Conservation (phyloP, 2,113 vertebrate genomes). For the Nannospalax galili region DNA sequence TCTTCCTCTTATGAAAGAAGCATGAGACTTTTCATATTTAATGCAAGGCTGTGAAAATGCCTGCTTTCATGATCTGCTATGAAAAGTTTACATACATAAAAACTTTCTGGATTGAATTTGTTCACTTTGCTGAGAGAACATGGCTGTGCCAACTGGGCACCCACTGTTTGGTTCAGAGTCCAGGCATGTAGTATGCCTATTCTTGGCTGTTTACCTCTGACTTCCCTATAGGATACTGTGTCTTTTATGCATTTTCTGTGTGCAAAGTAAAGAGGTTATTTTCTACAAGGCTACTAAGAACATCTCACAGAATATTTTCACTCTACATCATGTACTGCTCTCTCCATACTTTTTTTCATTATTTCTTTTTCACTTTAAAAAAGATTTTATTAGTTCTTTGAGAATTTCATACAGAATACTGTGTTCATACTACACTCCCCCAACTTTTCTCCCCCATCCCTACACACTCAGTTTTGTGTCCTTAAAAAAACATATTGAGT, state of each 20-base stretch:
- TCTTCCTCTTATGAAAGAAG: conserved; percentile 57
- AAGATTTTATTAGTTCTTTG: too few species aligned
- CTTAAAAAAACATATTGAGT: too few species aligned
- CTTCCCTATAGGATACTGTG: neutral
- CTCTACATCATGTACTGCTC: neutral
- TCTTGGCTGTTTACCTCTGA: neutral
- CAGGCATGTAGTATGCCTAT: neutral
- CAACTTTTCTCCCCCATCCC: too few species aligned
- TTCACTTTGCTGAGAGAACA: neutral
- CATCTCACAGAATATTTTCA: conserved; percentile 19
- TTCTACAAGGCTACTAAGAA: neutral
- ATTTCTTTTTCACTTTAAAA: neutral
- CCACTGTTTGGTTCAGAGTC: neutral
- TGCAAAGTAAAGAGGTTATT: neutral
- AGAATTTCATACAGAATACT: too few species aligned
- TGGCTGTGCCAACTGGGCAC: neutral
- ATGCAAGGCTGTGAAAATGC: conserved; percentile 50
- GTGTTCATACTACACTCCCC: too few species aligned
- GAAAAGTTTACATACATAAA: neutral
- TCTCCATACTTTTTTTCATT: neutral
- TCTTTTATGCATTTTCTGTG: neutral
- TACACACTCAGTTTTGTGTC: too few species aligned
- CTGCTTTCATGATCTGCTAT: conserved; percentile 24
- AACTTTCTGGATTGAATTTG: neutral
- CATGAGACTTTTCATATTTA: conserved; percentile 52